Conservation (phyloP, 1,140 invertebrate genomes). For the Drosophila oshimai region DNA sequence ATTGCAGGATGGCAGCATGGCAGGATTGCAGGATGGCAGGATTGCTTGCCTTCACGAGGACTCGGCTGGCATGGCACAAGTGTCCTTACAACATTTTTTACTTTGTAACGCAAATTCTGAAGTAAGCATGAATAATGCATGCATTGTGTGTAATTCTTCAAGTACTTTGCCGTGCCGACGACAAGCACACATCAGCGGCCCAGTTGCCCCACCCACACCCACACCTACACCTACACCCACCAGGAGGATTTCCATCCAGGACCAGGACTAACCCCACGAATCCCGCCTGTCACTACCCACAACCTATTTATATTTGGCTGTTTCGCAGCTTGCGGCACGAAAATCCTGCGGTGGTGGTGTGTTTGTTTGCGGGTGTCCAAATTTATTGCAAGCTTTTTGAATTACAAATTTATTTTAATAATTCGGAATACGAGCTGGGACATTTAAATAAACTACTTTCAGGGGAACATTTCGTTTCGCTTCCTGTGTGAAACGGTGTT, state of each 20-base stretch:
- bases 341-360: neutral
- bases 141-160: conserved; percentile 79
- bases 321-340: conserved; percentile 26
- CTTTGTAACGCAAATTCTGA: conserved; percentile 81
- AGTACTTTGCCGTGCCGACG: conserved; percentile 72
- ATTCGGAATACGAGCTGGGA: conserved; percentile 33
- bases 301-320: conserved; percentile 72
- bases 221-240: neutral
- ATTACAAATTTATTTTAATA: conserved; percentile 79
- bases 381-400: conserved; percentile 73
- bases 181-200: conserved; percentile 69
- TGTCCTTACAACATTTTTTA: conserved; percentile 79
- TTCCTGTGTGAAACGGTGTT: too few relatives aligned
- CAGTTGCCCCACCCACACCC: neutral
- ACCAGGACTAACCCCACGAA: neutral
- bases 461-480: neutral
- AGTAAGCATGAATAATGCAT: conserved; percentile 81
- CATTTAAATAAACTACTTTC: conserved; percentile 42
- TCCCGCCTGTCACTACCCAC: conserved; percentile 12
- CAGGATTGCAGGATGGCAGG: conserved; percentile 9
- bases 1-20: conserved; percentile 4
- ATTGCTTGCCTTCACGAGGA: conserved; percentile 18
- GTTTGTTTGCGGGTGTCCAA: conserved; percentile 47
- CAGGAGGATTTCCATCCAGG: neutral
- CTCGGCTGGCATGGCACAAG: conserved; percentile 52